A percentile compares a stretch with the other conserved stretches of the same genome.
Evolutionary conservation across 2,888 invertebrate species (phyloP).

Genomic region (Osmoderma eremita): DNA sequence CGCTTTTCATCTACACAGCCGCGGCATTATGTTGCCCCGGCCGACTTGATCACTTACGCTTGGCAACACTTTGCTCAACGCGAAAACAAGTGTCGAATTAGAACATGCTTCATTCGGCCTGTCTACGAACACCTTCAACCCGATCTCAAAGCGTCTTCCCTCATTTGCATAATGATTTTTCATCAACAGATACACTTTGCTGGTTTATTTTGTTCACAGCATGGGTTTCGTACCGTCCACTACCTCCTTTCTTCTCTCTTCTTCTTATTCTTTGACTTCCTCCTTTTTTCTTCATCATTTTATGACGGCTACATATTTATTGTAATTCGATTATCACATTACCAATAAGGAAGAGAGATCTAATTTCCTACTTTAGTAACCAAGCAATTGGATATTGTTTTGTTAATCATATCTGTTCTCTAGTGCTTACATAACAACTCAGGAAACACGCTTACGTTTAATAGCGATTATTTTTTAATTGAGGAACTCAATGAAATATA

Average conservation of each 20-base stretch:
- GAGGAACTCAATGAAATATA: no score
- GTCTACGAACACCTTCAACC: slow-evolving; percentile 50
- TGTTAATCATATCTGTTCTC: not conserved
- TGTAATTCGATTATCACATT: slow-evolving; percentile 18
- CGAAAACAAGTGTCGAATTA: slow-evolving; percentile 53
- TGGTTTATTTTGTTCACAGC: slow-evolving; percentile 44
- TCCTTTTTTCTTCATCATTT: not conserved
- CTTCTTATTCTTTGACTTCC: no score
- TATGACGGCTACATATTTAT: slow-evolving; percentile 4
- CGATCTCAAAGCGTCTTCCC: slow-evolving; percentile 44
- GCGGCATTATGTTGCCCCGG: slow-evolving; percentile 49
- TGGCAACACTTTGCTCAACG: slow-evolving; percentile 50
- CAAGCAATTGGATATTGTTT: not conserved
- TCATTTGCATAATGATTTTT: slow-evolving; percentile 49
- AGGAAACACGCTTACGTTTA: no score
- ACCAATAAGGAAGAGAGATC: not conserved
- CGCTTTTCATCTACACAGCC: slow-evolving; percentile 49
- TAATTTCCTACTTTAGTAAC: not conserved
- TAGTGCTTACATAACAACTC: not conserved
- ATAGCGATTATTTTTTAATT: no score
- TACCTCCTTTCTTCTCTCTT: not conserved
- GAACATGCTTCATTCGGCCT: slow-evolving; percentile 51
- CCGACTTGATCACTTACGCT: slow-evolving; percentile 51
- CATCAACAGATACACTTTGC: slow-evolving; percentile 38
- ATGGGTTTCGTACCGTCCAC: slow-evolving; percentile 16